A percentile compares a stretch with the other conserved stretches of the same genome.
These are phyloP conservation scores for Pseudomyrmex cubaensis DNA, from an alignment of 1,140 invertebrate genomes.

Conservation along the genomic window DNA sequence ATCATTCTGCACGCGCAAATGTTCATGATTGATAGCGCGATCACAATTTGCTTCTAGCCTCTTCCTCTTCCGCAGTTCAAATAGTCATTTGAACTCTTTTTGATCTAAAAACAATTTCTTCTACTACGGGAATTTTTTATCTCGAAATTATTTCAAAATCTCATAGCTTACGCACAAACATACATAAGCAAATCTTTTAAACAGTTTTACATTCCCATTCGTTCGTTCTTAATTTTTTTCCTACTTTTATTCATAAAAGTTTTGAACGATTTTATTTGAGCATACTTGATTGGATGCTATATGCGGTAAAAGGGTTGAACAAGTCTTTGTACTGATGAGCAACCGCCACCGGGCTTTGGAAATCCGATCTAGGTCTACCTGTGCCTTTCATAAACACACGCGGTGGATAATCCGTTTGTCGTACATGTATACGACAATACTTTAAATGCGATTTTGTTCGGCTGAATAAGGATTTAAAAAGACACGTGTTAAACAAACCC, in stretches of 20 bases:
- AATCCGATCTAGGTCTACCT: slow-evolving; percentile 42
- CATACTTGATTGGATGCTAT: not conserved
- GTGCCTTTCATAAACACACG: slow-evolving; percentile 4
- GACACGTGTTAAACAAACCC: not conserved
- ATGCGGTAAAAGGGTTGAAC: slow-evolving; percentile 14
- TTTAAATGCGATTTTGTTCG: slow-evolving; percentile 30
- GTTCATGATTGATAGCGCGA: slow-evolving; percentile 43
- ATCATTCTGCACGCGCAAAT: slow-evolving; percentile 8
- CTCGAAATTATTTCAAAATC: not conserved
- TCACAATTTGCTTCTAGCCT: slow-evolving; percentile 28
- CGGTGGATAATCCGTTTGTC: slow-evolving; percentile 39
- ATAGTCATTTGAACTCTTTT: not conserved
- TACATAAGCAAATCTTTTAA: no score
- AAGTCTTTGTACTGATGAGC: slow-evolving; percentile 8
- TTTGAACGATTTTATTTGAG: not conserved
- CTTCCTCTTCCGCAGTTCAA: not conserved
- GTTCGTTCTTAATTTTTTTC: not conserved
- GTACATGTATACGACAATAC: not conserved
- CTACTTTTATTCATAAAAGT: not conserved
- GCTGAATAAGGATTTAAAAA: not conserved
- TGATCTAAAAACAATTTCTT: not conserved
- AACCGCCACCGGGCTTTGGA: not conserved
- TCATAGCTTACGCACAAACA: no score
- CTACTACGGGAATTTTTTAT: not conserved
- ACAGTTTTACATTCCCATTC: not conserved